phyloP scores from a whole-genome alignment of 2,113 vertebrate species.

The Tonatia bakeri region DNA sequence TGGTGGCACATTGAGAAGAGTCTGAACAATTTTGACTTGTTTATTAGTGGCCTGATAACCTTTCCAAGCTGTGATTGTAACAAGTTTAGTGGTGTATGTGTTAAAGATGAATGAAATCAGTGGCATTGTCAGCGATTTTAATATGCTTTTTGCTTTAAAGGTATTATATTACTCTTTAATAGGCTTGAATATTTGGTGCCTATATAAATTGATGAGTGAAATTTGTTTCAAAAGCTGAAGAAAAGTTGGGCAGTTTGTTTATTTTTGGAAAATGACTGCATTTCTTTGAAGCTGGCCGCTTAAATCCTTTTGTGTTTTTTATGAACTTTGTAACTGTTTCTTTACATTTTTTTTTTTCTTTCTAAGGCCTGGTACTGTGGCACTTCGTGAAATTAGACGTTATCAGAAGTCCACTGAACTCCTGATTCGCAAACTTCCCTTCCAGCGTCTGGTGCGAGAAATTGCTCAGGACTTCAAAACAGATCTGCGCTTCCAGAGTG shows the following conservation, averaged over 20 bases:
- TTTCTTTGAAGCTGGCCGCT: not conserved
- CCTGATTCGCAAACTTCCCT: slow-evolving; percentile 89
- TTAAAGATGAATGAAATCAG: not conserved
- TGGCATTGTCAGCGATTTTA: not conserved
- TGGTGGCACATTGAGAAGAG: not conserved
- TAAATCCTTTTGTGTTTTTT: not conserved
- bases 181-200: not conserved
- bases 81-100: not conserved
- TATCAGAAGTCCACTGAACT: slow-evolving; percentile 90
- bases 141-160: not conserved
- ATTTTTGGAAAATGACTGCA: not conserved
- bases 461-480: slow-evolving; percentile 93
- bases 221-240: not conserved
- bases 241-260: not conserved
- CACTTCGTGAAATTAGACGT: slow-evolving; percentile 88
- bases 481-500: slow-evolving; percentile 90
- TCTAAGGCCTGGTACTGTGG: slow-evolving; percentile 86
- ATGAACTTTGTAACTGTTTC: not conserved
- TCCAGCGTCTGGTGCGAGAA: slow-evolving; percentile 89
- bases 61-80: not conserved
- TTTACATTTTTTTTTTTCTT: not conserved
- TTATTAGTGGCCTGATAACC: not conserved
- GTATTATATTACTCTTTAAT: not conserved
- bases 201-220: not conserved
- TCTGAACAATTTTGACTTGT: not conserved